A percentile compares a stretch with the other conserved stretches of the same genome.
Evolutionary conservation across 1,140 invertebrate species (phyloP).

Genomic region (Pseudomyrmex pallidus): DNA sequence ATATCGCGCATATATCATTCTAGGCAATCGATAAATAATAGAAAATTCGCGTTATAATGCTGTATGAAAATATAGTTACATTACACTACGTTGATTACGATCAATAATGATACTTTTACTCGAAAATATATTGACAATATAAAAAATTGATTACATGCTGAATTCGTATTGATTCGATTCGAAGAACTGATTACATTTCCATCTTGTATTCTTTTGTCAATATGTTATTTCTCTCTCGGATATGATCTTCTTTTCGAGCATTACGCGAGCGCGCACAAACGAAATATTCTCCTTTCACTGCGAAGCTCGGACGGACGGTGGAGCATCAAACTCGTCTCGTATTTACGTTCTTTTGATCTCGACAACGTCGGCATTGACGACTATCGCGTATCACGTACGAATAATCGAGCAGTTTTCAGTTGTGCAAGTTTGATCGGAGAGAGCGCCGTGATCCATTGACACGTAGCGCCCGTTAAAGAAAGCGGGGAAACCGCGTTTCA

Average conservation of each 20-base stretch:
- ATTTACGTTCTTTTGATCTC: conserved; percentile 47
- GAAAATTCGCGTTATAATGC: conserved; percentile 4
- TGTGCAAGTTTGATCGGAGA: conserved; percentile 35
- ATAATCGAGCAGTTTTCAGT: conserved; percentile 49
- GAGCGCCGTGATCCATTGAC: conserved; percentile 61
- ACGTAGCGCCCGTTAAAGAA: conserved; percentile 69
- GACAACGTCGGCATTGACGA: conserved; percentile 9
- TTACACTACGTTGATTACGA: conserved; percentile 20
- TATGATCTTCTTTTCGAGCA: conserved; percentile 11
- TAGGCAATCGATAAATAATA: conserved; percentile 26
- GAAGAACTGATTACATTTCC: conserved; percentile 13
- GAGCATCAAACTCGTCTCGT: conserved; percentile 16
- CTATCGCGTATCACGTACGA: conserved; percentile 5
- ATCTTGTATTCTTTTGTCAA: conserved; percentile 20
- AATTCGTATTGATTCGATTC: conserved; percentile 8
- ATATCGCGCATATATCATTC: not conserved
- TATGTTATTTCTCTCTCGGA: conserved; percentile 9
- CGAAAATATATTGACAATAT: not conserved
- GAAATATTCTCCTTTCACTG: not conserved
- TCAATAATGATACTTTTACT: conserved; percentile 10
- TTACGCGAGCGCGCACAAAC: not conserved
- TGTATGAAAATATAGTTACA: not conserved
- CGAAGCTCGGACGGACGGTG: not conserved
- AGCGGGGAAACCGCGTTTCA: conserved; percentile 63
- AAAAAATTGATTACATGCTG: not conserved